Evolutionary conservation across 2,113 vertebrate genomes (phyloP), one percentile per base, ranked within the genome.

Genomic region (Calyptomena viridis): DNA sequence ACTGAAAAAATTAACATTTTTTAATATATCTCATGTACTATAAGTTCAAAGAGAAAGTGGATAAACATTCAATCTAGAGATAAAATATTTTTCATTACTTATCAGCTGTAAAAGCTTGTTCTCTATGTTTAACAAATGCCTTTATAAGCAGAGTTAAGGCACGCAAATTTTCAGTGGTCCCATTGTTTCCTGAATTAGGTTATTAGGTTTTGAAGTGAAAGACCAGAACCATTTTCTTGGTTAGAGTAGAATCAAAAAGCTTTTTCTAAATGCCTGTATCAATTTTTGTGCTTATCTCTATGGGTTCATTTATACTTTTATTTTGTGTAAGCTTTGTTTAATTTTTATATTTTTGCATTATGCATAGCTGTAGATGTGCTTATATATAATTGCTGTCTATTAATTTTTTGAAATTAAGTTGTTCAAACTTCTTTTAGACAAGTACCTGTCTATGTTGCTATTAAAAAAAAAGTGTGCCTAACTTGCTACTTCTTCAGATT

Each of bases 251-350:
- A 21, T 28, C 68, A 52, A 93, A 94, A 75, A 12, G 11, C 4
- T 90, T 73, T 66, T 80, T 56, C 42, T 85, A 28, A 53, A 64
- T 44, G 37, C 27, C 12, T 11, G 12, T 42, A 55, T 53, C 11
- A 69, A 6, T 62, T 84, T 59, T 81, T 82, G 60, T 75, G 27
- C 66, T 97, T 83, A 53, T 63, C 68, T 90, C 77, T 82, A 35
- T 75, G 71, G 73, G 50, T 37, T 68, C 66, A 76, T 84, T 73
- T 56, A 60, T 35, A 33, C 12, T 80, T 94, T 14, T 81, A 89
- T 84, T 23, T 91, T 69, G 35, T 63, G 60, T 87, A 67, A 93
- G 9, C 56, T 93, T 89, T 97, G 28, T 63, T 94, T 96, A 64
- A 58, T 92, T 97, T 88, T 76, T 40, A 30, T 50, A 17, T 71